Evolutionary conservation across 2,113 vertebrate species (phyloP), one percentile per base, ranked within the genome.

Genomic region (Hylia prasina): DNA sequence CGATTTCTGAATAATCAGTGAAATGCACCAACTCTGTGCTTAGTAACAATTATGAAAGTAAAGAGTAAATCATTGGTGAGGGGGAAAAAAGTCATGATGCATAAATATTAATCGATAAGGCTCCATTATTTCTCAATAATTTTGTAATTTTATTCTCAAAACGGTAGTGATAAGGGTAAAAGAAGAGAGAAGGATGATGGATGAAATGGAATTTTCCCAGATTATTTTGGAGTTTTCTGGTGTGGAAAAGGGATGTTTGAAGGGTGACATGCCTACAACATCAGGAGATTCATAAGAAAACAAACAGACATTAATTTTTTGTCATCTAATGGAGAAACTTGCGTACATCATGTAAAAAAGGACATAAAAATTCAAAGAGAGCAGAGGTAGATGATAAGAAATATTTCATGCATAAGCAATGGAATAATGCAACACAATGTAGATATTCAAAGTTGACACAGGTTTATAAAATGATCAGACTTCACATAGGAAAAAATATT

Each of bases 161-260:
- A 91, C 6, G 17, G 50, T 2, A 56, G 11, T 16, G 8, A 33
- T 30, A 7, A 82, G 50, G 6, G 54, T 84, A 68, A 76, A 68
- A 71, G 64, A 28, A 20, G 5, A 4, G 1, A 56, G 30, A 66
- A 50, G 4, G 9, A 51, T 54, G 31, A 77, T 13, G 0, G 2
- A 69, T 40, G 15, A 76, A 89, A 50, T 39, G 1, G 21, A 80
- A 15, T 80, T 28, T 65, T 40, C 85, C 23, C 39, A 64, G 30
- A 56, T 64, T 56, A 64, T 7, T n/a, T 90, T 86, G 12, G 69
- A 20, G 48, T 83, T 83, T 86, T 68, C 33, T 79, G 25, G 7
- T 31, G 17, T 33, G 7, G 27, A 85, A 91, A 93, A 61, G 4
- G 76, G 10, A 5, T 56, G 1, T 54, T 80, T 7, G 4, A 82